Evolutionary conservation across 1,140 invertebrate genomes (phyloP).

Genomic region (Drosophila elegans): DNA sequence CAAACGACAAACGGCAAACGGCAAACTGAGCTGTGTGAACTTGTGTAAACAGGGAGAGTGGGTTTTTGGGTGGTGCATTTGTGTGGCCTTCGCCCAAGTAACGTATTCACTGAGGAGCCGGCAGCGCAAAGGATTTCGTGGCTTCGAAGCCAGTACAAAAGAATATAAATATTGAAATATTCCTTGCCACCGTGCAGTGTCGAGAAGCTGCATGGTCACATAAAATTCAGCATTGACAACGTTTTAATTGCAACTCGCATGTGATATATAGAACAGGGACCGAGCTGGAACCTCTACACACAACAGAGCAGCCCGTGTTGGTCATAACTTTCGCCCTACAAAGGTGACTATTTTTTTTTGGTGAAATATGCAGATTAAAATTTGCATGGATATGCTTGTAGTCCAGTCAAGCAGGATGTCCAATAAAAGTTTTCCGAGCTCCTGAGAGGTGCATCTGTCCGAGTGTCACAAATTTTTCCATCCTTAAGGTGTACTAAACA

Average conservation of each 20-base stretch:
- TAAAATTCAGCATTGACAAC: conserved; percentile 65
- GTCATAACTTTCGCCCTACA: conserved; percentile 27
- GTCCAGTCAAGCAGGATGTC: conserved; percentile 57
- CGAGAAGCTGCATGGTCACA: conserved; percentile 15
- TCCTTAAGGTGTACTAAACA: conserved; percentile 7
- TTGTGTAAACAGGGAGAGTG: conserved; percentile 43
- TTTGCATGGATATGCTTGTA: conserved; percentile 45
- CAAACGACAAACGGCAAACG: conserved; percentile 51
- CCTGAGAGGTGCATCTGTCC: conserved; percentile 15
- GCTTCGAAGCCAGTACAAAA: conserved; percentile 12
- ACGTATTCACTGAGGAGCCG: conserved; percentile 23
- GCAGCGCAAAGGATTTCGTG: conserved; percentile 23
- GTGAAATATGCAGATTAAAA: conserved; percentile 21
- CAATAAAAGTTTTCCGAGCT: conserved; percentile 59
- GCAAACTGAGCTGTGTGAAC: conserved; percentile 50
- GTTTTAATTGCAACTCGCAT: conserved; percentile 67
- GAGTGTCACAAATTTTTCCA: background rate
- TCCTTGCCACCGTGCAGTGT: conserved; percentile 21
- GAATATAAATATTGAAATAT: conserved; percentile 46
- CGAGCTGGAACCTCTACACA: background rate
- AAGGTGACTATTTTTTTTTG: conserved; percentile 30
- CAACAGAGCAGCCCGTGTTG: conserved; percentile 6
- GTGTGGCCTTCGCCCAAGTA: conserved; percentile 22
- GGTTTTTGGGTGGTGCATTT: background rate
- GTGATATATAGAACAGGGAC: conserved; percentile 55